A percentile compares a stretch with the other conserved stretches of the same genome.
These are phyloP conservation scores for Drosophila setosimentum DNA, from an alignment of 2,888 invertebrate genomes.

Conservation along the genomic window DNA sequence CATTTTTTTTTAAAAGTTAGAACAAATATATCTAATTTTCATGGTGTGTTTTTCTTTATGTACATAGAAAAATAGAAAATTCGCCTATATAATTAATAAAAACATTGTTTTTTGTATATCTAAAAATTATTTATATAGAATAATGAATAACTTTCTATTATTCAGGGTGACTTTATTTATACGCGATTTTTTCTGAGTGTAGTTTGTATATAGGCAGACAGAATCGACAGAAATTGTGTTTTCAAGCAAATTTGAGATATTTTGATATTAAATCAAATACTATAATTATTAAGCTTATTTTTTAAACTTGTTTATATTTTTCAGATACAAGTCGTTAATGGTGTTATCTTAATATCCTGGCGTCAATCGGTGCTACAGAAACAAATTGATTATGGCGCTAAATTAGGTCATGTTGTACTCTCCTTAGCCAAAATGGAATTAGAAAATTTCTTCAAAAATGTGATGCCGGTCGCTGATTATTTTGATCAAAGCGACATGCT, in stretches of 20 bases:
- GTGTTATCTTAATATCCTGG: constrained; percentile 94
- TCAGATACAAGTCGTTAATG: constrained; percentile 95
- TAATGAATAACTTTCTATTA: rapidly evolving
- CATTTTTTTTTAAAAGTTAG: background rate
- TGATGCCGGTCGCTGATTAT: constrained; percentile 96
- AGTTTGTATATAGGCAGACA: background rate
- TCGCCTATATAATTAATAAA: background rate
- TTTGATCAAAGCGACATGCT: constrained; percentile 94
- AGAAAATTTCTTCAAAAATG: constrained; percentile 94
- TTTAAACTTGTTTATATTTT: background rate
- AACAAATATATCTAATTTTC: background rate
- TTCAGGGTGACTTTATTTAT: background rate
- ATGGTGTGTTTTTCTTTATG: background rate
- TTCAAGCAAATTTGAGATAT: background rate
- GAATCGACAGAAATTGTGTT: background rate
- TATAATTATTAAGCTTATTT: background rate
- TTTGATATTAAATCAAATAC: background rate
- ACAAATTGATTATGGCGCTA: constrained; percentile 95
- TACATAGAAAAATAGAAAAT: background rate
- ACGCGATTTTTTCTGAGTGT: background rate
- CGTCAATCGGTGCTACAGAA: constrained; percentile 93
- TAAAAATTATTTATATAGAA: background rate
- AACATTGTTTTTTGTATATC: background rate
- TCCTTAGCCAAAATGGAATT: constrained; percentile 95
- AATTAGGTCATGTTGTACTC: constrained; percentile 92